phyloP scores from a whole-genome alignment of 2,797 vertebrate species.

The Amblyopsis hoosieri region DNA sequence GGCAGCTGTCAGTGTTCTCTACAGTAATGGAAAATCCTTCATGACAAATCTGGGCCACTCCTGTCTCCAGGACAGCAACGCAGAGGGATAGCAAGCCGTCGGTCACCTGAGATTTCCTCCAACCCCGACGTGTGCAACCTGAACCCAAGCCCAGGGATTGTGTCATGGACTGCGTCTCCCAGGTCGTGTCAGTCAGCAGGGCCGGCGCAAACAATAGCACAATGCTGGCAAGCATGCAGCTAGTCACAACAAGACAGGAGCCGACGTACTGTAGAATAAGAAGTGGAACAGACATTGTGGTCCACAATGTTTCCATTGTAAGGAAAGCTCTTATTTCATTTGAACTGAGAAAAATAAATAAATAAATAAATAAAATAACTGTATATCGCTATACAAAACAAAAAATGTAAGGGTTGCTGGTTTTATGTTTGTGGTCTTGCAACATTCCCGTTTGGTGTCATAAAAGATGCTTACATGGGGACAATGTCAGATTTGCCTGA shows the following conservation, averaged over 20 bases:
- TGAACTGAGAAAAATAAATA: too few species aligned
- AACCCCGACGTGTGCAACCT: constrained; percentile 76
- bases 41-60: constrained; percentile 80
- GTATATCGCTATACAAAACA: too few species aligned
- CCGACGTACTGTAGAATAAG: background rate
- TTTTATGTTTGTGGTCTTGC: too few species aligned
- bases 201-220: constrained; percentile 52
- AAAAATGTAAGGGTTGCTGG: too few species aligned
- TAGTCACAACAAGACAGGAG: constrained; percentile 40
- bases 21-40: constrained; percentile 83
- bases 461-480: too few species aligned
- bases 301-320: too few species aligned
- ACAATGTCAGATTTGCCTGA: too few species aligned
- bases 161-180: constrained; percentile 78
- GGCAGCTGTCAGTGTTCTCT: constrained; percentile 46
- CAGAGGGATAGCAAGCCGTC: constrained; percentile 69
- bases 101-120: constrained; percentile 84
- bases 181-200: constrained; percentile 61
- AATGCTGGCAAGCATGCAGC: constrained; percentile 42
- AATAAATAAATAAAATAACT: too few species aligned
- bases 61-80: constrained; percentile 75
- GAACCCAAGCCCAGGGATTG: constrained; percentile 77
- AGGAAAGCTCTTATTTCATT: too few species aligned
- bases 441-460: too few species aligned
- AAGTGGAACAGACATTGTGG: too few species aligned